Base-by-base conservation (phyloP, 2,797 vertebrate genomes). In the Cottoperca gobio region DNA sequence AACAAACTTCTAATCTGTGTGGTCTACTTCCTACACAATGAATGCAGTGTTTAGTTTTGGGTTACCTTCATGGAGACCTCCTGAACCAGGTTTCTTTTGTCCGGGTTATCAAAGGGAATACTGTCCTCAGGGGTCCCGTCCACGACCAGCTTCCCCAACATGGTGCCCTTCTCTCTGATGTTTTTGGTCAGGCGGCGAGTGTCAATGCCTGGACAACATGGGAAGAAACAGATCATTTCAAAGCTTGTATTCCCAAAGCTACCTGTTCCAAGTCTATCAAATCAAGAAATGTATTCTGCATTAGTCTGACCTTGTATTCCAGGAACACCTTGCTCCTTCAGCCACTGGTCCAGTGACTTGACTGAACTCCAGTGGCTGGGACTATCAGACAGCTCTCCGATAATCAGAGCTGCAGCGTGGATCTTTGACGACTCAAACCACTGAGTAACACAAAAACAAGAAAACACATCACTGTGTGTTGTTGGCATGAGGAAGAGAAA, bases 351-450 rank as follows among this genome's bases (percentile, higher is more conserved):
- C 57, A 99, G 91, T 1, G 97, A 97, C 40, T 75, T 86, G n/a
- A 82, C 64, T 0, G 96, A 92, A 0, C 95, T 98, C 98, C 98
- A 99, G 90, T 99, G 98, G 88, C 97, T 99, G 26, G 97, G 97
- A 26, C 89, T 92, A 66, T 95, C 92, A 0, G 96, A 95, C 82
- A 97, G 94, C 69, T 99, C 97, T 3, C 97, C 98, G 23, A 99
- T 96, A 7, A 99, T 95, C 70, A 99, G 89, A 0, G 96, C 98
- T 0, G 97, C 94, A 19, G 95, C 95, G 0, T 99, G 97, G 89
- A 99, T 97, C 89, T 87, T 94, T 6, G 88, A 92, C 1, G 98
- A 99, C 81, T 99, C 98, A 16, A 99, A 99, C 98, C 98, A 99
- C 98, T 99, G 88, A 0, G 1, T 5, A 49, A 79, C 24, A 50